Percentiles rank a stretch among this genome's conserved stretches.
These are phyloP conservation scores for Sapayoa aenigma DNA, from an alignment of 2,113 vertebrate species.

Conservation along the genomic window DNA sequence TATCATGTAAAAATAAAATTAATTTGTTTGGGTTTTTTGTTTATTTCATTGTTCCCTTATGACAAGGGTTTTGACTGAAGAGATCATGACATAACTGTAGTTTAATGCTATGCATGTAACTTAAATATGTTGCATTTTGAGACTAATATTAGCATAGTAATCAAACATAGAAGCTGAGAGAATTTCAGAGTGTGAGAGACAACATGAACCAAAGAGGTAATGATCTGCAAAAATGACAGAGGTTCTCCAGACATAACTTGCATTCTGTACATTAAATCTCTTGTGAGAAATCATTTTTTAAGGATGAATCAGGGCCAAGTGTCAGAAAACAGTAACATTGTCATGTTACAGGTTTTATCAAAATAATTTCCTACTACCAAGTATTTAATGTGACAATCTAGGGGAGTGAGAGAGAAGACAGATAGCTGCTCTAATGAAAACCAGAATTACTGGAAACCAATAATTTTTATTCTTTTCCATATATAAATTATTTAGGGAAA, in stretches of 20 bases:
- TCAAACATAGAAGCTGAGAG: neutral
- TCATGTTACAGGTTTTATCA: neutral
- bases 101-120: neutral
- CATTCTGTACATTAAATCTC: conserved; percentile 1
- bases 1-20: neutral
- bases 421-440: neutral
- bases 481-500: neutral
- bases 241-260: neutral
- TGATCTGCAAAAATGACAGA: neutral
- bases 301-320: neutral
- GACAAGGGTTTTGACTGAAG: neutral
- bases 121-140: neutral
- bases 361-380: neutral
- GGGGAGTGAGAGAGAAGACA: neutral
- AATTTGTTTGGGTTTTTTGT: neutral
- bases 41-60: neutral
- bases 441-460: neutral
- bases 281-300: neutral
- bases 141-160: neutral
- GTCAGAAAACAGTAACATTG: conserved; percentile 18
- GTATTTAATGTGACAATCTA: neutral
- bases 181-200: neutral
- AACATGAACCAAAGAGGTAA: neutral
- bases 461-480: neutral
- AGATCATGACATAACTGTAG: neutral